phyloP scores from a whole-genome alignment of 2,113 vertebrate genomes.

The Haemorhous mexicanus region DNA sequence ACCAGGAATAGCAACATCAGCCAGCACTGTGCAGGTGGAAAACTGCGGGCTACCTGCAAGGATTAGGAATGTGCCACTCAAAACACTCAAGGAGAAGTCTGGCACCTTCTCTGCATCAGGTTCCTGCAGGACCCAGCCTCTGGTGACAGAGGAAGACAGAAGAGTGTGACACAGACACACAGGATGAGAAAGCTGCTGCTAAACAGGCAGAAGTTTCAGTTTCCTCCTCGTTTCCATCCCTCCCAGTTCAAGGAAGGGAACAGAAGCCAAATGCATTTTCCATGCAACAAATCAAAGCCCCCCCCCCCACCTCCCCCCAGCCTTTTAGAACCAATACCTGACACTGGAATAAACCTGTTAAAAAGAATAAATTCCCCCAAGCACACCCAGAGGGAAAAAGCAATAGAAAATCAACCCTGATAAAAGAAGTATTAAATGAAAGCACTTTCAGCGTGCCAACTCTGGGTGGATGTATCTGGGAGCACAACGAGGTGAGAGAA shows the following conservation, averaged over 20 bases:
- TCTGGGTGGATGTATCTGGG: background rate
- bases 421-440: constrained; percentile 6
- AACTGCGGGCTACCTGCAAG: background rate
- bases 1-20: background rate
- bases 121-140: background rate
- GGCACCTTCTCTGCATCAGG: background rate
- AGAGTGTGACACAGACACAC: background rate
- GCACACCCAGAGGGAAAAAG: background rate
- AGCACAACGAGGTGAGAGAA: background rate
- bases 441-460: background rate
- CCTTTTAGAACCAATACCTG: background rate
- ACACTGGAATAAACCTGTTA: constrained; percentile 10
- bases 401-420: background rate
- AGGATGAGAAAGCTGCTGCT: background rate
- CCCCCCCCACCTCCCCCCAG: background rate
- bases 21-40: background rate
- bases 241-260: background rate
- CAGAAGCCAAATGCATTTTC: background rate
- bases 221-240: background rate
- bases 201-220: background rate
- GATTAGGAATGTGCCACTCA: background rate
- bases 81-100: background rate
- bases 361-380: constrained; percentile 25
- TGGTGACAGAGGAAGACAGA: background rate
- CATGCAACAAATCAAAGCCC: background rate